Conservation (phyloP, 2,888 invertebrate genomes). For the Diarsia brunnea region DNA sequence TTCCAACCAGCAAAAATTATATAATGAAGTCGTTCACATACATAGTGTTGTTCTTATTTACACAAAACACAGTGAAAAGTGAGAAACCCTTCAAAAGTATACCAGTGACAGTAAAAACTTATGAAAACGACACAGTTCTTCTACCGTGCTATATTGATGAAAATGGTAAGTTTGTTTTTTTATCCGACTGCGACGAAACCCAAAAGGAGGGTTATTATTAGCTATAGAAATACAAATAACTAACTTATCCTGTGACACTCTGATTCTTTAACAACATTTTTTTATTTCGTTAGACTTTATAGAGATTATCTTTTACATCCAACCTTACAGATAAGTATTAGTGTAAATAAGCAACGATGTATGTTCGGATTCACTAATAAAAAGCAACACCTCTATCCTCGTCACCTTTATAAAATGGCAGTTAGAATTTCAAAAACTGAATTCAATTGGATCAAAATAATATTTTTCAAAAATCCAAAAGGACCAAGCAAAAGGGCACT, state of each 20-base stretch:
- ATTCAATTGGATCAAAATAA: neutral
- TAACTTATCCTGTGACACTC: neutral
- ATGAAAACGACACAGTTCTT: slow-evolving; percentile 94
- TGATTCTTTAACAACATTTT: neutral
- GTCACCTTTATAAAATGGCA: neutral
- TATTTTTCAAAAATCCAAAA: neutral
- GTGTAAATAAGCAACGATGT: too few species aligned
- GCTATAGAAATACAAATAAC: neutral
- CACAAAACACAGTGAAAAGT: slow-evolving; percentile 72
- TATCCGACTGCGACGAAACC: too few species aligned
- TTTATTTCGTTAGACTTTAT: neutral
- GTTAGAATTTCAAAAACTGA: neutral
- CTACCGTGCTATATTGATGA: slow-evolving; percentile 94
- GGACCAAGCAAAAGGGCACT: neutral
- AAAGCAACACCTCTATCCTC: neutral
- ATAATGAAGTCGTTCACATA: slow-evolving; percentile 65
- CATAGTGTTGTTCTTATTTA: slow-evolving; percentile 60
- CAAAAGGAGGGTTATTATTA: too few species aligned
- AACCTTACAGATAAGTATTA: neutral
- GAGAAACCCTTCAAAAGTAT: slow-evolving; percentile 92
- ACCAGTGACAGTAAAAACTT: slow-evolving; percentile 94
- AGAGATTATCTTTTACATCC: neutral
- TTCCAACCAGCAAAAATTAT: neutral
- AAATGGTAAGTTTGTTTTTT: slow-evolving; percentile 85
- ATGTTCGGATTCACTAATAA: neutral